Base-by-base conservation (phyloP, 2,797 vertebrate genomes). In the Arrhamphus sclerolepis region DNA sequence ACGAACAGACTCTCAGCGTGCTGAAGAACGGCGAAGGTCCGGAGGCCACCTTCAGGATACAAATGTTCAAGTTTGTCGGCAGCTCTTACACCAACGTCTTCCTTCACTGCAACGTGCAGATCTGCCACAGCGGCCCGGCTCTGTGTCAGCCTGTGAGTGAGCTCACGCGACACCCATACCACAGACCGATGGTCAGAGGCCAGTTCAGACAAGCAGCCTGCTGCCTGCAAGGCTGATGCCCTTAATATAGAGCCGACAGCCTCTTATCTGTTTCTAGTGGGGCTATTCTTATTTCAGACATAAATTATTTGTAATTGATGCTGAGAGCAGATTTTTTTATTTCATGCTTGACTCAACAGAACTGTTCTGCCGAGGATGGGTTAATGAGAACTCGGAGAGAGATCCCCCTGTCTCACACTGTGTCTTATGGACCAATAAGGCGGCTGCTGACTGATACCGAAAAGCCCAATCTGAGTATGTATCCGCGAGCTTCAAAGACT, bases 61-160 rank as follows among this genome's bases (percentile, higher is more conserved):
- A 92, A 78, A 92, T 94, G 89, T 91, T 95, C 62, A 93, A 91
- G 82, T 93, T 92, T 74, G 89, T 92, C 38, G 90, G 89, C 26
- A 81, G 89, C 75, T 91, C 87, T 28, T 92, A 91, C 64, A 87
- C 83, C 22, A 81, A 93, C 17, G 72, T 93, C 75, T 93, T 94
- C 66, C 87, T 93, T 10, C 87, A 89, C 62, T 92, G 91, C 82
- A 91, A 91, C 43, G 82, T 94, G 76, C 89, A 93, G 85, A 93
- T 94, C 82, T 94, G 93, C 81, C 90, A 93, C 71, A 85, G 76
- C 62, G 74, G 47, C 14, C 80, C 53, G 46, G 78, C 86, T 48
- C 22, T 77, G 63, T 92, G 91, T 56, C 92, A 92, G 66, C 87
- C 92, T 1, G 10, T 93, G 84, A 93, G 86, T 76, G 70, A 70